Conservation (phyloP, 1,140 invertebrate species). For the Probaryconus sp. region DNA sequence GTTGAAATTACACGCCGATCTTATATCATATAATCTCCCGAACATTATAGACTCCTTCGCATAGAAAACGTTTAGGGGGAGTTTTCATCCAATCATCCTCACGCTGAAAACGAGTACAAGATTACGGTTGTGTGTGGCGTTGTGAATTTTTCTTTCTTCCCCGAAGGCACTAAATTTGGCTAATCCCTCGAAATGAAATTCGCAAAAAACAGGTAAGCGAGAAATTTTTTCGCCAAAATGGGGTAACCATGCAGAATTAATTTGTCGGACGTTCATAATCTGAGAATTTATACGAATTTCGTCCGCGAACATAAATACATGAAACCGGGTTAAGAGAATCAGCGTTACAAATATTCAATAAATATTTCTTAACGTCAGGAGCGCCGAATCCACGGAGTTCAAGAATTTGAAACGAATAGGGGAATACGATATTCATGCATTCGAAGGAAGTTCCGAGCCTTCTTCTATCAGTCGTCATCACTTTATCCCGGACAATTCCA, state of each 20-base stretch:
- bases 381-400: background rate
- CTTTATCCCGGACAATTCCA: background rate
- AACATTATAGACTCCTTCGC: too few relatives aligned
- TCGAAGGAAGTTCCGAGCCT: background rate
- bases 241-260: too few relatives aligned
- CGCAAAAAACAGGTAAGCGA: too few relatives aligned
- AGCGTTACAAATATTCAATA: background rate
- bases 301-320: too few relatives aligned
- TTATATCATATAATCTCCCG: slow-evolving; percentile 39
- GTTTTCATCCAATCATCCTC: too few relatives aligned
- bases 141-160: too few relatives aligned
- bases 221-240: too few relatives aligned
- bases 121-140: too few relatives aligned
- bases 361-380: background rate
- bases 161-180: too few relatives aligned
- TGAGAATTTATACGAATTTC: background rate
- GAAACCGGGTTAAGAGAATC: background rate
- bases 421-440: background rate
- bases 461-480: slow-evolving; percentile 3
- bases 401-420: background rate
- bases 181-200: background rate
- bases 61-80: too few relatives aligned
- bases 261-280: background rate
- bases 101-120: too few relatives aligned
- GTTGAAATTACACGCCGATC: slow-evolving; percentile 15